phyloP scores from a whole-genome alignment of 1,140 invertebrate species.

The Cylas formicarius region DNA sequence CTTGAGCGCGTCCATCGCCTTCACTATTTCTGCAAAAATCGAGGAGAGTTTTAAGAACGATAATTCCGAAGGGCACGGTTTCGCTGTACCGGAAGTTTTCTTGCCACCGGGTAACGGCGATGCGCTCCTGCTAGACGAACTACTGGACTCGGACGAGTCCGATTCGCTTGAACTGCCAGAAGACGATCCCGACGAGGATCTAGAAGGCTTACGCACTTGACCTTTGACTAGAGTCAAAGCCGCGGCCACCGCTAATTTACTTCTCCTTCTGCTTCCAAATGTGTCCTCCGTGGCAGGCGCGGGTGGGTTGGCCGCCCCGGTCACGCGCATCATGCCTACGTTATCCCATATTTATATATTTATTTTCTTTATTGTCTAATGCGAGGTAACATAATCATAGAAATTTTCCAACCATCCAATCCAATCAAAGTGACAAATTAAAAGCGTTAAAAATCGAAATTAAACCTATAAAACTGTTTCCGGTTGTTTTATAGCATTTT shows the following conservation, averaged over 20 bases:
- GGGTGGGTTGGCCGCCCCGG: slow-evolving; percentile 39
- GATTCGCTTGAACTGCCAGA: slow-evolving; percentile 46
- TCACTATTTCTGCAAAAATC: slow-evolving; percentile 35
- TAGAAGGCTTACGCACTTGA: slow-evolving; percentile 35
- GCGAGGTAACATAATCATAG: too few species aligned
- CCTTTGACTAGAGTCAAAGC: slow-evolving; percentile 38
- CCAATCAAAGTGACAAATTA: too few species aligned
- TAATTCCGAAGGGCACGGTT: slow-evolving; percentile 14
- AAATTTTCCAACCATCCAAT: too few species aligned
- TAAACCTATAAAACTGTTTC: too few species aligned
- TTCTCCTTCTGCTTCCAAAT: slow-evolving; percentile 31
- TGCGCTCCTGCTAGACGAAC: slow-evolving; percentile 41
- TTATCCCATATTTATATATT: too few species aligned
- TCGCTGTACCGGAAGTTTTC: slow-evolving; percentile 18
- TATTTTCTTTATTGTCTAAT: too few species aligned
- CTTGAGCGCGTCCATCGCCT: slow-evolving; percentile 48
- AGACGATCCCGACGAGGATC: slow-evolving; percentile 44
- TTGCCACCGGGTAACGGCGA: slow-evolving; percentile 34
- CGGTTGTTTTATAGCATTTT: too few species aligned
- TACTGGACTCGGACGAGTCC: slow-evolving; percentile 41
- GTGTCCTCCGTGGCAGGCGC: slow-evolving; percentile 35
- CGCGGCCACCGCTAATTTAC: slow-evolving; percentile 36
- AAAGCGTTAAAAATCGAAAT: too few species aligned
- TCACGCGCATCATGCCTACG: slow-evolving; percentile 41
- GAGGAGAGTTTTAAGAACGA: too few species aligned